Evolutionary conservation across 2,888 invertebrate species (phyloP).

Genomic region (Phania funesta): DNA sequence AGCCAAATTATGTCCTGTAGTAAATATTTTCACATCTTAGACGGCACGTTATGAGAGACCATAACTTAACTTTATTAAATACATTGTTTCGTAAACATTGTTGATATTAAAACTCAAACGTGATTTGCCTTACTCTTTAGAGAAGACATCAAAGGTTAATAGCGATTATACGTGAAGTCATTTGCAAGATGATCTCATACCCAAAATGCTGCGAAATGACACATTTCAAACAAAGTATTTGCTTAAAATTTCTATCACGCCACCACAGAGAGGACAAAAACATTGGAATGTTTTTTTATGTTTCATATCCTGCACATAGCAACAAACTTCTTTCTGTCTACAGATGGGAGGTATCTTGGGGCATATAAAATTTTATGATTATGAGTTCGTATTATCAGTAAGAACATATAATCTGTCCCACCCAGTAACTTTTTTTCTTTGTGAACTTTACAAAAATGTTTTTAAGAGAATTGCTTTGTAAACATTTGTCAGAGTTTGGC

Average conservation of each 20-base stretch:
- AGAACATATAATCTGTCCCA: neutral
- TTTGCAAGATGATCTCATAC: constrained; percentile 23
- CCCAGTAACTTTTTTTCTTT: neutral
- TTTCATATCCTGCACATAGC: neutral
- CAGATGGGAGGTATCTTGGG: constrained; percentile 6
- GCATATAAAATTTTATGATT: constrained; percentile 37
- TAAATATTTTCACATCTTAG: too few species aligned
- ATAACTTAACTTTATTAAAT: neutral
- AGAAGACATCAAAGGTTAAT: constrained; percentile 10
- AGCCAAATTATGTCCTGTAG: too few species aligned
- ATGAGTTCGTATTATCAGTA: constrained; percentile 7
- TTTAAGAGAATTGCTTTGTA: neutral
- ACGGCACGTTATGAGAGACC: too few species aligned
- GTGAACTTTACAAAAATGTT: neutral
- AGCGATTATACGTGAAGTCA: constrained; percentile 24
- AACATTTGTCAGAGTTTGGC: neutral
- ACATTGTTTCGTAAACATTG: neutral
- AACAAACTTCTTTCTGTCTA: neutral
- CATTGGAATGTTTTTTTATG: constrained; percentile 19
- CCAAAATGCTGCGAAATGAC: neutral
- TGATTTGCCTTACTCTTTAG: neutral
- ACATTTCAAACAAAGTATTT: neutral
- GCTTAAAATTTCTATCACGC: constrained; percentile 7
- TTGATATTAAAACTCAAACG: neutral
- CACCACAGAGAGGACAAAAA: constrained; percentile 17